These are phyloP conservation scores for Lycophotia porphyrea DNA, from an alignment of 2,888 invertebrate genomes.

Conservation along the genomic window DNA sequence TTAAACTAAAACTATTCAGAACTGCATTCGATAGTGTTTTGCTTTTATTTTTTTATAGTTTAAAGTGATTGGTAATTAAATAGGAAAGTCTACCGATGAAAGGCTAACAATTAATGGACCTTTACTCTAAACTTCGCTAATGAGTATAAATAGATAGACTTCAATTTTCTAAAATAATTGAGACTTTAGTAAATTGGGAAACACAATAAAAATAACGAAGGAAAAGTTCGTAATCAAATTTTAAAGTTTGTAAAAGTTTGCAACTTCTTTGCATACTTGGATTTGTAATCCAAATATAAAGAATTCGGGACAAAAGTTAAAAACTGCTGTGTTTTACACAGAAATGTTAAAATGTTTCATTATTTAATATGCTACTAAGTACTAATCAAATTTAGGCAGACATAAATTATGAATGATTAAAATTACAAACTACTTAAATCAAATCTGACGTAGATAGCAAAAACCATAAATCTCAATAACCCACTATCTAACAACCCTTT, in stretches of 20 bases:
- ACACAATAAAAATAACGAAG: slow-evolving; percentile 59
- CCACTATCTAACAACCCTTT: neutral
- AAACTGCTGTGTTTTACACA: slow-evolving; percentile 27
- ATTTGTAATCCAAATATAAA: slow-evolving; percentile 58
- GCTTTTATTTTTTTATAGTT: slow-evolving; percentile 20
- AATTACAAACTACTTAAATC: neutral
- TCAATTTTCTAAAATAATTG: slow-evolving; percentile 45
- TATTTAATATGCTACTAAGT: slow-evolving; percentile 9
- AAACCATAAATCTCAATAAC: slow-evolving; percentile 32
- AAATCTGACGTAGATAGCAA: neutral
- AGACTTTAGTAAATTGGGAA: slow-evolving; percentile 49
- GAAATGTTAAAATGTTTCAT: slow-evolving; percentile 14
- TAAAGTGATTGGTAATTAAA: slow-evolving; percentile 48
- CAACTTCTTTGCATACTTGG: slow-evolving; percentile 48
- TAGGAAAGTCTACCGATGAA: slow-evolving; percentile 47
- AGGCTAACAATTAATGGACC: slow-evolving; percentile 51
- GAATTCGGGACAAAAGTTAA: slow-evolving; percentile 39
- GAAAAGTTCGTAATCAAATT: slow-evolving; percentile 59
- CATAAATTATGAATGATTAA: neutral
- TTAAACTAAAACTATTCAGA: slow-evolving; percentile 56
- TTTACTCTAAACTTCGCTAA: slow-evolving; percentile 44
- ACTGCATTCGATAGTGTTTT: slow-evolving; percentile 41
- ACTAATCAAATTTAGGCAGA: slow-evolving; percentile 1
- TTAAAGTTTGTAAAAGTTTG: slow-evolving; percentile 53
- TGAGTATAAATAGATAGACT: slow-evolving; percentile 55